Base-by-base conservation (phyloP, 2,797 vertebrate genomes). In the Taeniopygia guttata region DNA sequence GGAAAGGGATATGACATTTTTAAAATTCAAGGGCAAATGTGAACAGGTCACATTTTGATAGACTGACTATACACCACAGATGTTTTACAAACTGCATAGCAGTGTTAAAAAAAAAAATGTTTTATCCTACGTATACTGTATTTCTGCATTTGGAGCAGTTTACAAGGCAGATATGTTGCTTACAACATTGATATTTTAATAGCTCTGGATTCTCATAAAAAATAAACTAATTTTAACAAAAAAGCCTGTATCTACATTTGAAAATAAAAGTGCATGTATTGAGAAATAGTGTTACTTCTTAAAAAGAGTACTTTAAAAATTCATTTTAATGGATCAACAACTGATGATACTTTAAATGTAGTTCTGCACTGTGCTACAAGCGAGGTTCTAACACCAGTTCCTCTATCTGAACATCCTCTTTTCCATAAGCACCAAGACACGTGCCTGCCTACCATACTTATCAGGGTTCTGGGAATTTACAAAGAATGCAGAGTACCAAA, bases 171-270 rank as follows among this genome's bases (percentile, higher is more conserved):
- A 96, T 93, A 93, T 96, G 93, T 90, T 88, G 92, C 86, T 95
- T 91, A 91, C 52, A 97, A 80, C 87, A 94, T 90, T 89, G 56
- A 67, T 91, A 87, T 82, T 94, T 97, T 97, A 95, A 97, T 94
- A 97, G 96, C 96, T 96, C 91, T 97, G 86, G 92, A 95, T 97
- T 95, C 93, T 94, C 90, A 92, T 89, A 94, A 92, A 97, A 96
- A 97, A 96, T 86, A 83, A 96, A 88, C 85, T 91, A 82, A 90
- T 86, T 86, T 95, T 93, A 94, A 96, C 92, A 94, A 94, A 85
- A 92, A 95, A 95, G 95, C 92, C 52, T 82, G 94, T 93, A 96
- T 91, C 91, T 97, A 96, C 70, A 97, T 72, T 80, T 96, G 93
- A 97, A 96, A 96, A 90, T 34, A 94, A 95, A 97, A 96, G 92